Evolutionary conservation across 2,888 invertebrate species (phyloP).

Genomic region (Globia sparganii): DNA sequence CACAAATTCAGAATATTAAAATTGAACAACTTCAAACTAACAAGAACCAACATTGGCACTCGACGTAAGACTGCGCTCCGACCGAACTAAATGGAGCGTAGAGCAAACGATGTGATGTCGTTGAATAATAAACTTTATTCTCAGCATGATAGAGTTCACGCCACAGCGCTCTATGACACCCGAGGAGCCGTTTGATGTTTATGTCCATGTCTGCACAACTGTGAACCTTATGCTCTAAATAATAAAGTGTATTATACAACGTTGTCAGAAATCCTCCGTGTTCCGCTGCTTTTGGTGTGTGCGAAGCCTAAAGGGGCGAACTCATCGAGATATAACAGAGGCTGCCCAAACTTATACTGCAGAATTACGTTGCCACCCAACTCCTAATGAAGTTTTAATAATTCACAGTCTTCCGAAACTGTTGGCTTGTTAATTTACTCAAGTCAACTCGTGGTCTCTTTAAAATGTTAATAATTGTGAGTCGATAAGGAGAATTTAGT

Average conservation of each 20-base stretch:
- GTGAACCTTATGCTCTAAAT: not conserved
- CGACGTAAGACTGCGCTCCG: slow-evolving; percentile 34
- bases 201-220: slow-evolving; percentile 4
- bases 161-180: not conserved
- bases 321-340: slow-evolving; percentile 55
- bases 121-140: slow-evolving; percentile 36
- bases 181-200: slow-evolving; percentile 19
- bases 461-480: slow-evolving; percentile 74
- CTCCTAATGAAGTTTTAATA: slow-evolving; percentile 71
- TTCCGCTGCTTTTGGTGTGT: slow-evolving; percentile 19
- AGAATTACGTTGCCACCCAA: slow-evolving; percentile 57
- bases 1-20: slow-evolving; percentile 49
- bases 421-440: slow-evolving; percentile 64
- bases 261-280: not conserved
- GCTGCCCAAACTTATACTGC: slow-evolving; percentile 58
- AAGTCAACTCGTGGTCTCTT: slow-evolving; percentile 62
- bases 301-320: slow-evolving; percentile 21
- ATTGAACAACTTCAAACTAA: slow-evolving; percentile 50
- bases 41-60: slow-evolving; percentile 53
- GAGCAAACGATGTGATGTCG: not conserved
- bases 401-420: slow-evolving; percentile 67
- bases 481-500: slow-evolving; percentile 56
- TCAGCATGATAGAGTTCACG: not conserved
- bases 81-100: slow-evolving; percentile 30
- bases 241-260: slow-evolving; percentile 11